A percentile compares a stretch with the other conserved stretches of the same genome.
Conservation (phyloP, 2,888 invertebrate genomes). For the Corbicula japonica region DNA sequence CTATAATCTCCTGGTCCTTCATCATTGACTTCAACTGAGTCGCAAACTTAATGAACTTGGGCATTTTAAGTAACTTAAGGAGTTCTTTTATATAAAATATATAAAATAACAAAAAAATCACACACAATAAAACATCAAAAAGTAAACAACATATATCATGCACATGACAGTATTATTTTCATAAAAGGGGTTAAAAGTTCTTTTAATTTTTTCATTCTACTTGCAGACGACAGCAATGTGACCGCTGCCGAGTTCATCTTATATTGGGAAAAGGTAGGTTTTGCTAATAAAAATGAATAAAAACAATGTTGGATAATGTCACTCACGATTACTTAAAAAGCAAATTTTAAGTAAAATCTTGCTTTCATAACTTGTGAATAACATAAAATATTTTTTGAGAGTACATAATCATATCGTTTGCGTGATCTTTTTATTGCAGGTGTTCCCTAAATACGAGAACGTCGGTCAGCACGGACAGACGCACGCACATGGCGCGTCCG, state of each 20-base stretch:
- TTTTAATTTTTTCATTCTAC: not conserved
- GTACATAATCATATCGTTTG: not conserved
- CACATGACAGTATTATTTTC: not conserved
- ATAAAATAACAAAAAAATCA: not conserved
- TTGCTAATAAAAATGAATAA: not conserved
- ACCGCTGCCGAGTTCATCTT: slow-evolving; percentile 26
- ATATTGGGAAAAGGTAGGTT: slow-evolving; percentile 35
- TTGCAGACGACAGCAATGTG: slow-evolving; percentile 18
- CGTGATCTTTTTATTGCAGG: slow-evolving; percentile 6
- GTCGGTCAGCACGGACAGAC: slow-evolving; percentile 23
- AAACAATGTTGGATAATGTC: not conserved
- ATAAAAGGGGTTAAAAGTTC: not conserved
- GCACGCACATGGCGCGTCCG: slow-evolving; percentile 17
- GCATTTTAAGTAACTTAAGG: not conserved
- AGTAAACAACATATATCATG: not conserved
- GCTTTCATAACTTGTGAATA: not conserved
- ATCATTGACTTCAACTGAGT: too few relatives aligned
- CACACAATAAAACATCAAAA: not conserved
- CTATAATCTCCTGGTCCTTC: too few relatives aligned
- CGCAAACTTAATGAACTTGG: too few relatives aligned
- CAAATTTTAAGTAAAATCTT: not conserved
- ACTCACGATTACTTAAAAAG: not conserved
- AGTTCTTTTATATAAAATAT: not conserved
- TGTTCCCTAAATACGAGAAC: slow-evolving; percentile 32
- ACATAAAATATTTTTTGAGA: not conserved